Base-by-base conservation (phyloP, 2,888 invertebrate species). In the Drosophila merina region DNA sequence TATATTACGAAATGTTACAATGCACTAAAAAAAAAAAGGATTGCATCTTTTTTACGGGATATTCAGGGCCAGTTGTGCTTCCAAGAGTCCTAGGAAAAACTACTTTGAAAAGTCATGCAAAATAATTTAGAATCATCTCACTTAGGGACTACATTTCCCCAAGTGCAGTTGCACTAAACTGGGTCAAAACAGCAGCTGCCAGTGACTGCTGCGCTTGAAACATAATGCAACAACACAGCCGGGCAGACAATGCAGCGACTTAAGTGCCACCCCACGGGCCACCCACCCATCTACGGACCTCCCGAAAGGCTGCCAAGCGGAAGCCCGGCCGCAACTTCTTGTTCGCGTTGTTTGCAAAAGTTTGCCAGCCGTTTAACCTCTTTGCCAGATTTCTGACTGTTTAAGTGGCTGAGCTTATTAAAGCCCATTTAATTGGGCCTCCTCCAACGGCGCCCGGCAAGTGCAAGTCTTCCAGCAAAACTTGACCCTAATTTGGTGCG, bases 401-500 rank as follows among this genome's bases (percentile, higher is more conserved):
- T 70, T 79, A 88, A 81, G 84, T 83, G 84, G 72, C 57, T 57
- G 63, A 62, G 84, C 80, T 79, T 86, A 88, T 88, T 88, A 80
- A 80, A 80, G 78, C 54, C 75, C 72, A 79, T 74, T 80, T 86
- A 82, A 82, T 86, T 82, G 85, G 68, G 49, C 31, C 45, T 54
- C 51, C 74, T 69, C 51, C 52, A 44, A 33, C 57, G 69, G 66
- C 66, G 76, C 74, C 76, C 70, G 28, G 9, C 54, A 63, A 71
- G 63, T 69, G 71, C 36, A 28, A 10, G 57, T 28, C 62, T 66
- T 45, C 26, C 7, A 49, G 68, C 67, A 69, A 58, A 72, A 72
- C 78, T 86, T 81, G 85, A 88, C 88, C 82, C 75, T 72, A 82
- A 84, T 86, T 84, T 58, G 48, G 54, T 12, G 28, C 2, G 1